These are phyloP conservation scores for Steinernema feltiae DNA, from an alignment of 1,140 invertebrate genomes.

Conservation along the genomic window DNA sequence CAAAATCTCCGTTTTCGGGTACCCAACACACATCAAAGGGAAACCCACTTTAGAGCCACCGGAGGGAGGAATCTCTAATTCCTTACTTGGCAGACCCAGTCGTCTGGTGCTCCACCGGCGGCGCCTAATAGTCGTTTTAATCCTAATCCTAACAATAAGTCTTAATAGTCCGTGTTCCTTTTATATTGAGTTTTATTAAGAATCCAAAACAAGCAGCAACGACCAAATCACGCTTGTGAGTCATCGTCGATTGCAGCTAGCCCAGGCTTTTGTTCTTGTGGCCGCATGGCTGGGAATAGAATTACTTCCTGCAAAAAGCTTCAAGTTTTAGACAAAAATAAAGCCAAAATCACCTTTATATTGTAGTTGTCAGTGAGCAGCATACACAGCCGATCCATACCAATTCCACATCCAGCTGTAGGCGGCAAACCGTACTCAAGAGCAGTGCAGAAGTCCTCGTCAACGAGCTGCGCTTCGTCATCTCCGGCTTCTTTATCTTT, in stretches of 20 bases:
- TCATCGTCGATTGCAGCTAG: not conserved
- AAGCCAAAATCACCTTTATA: conserved; percentile 69
- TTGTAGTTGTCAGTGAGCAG: conserved; percentile 96
- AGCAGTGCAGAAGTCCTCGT: conserved; percentile 94
- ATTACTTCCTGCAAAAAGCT: conserved; percentile 63
- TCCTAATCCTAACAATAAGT: no score
- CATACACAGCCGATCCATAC: conserved; percentile 92
- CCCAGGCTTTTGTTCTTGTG: conserved; percentile 26
- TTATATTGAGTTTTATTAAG: no score
- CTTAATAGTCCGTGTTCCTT: no score
- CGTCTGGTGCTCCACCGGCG: no score
- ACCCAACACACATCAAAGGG: no score
- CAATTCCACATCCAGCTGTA: conserved; percentile 94
- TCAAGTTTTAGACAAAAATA: conserved; percentile 9
- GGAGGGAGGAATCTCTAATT: no score
- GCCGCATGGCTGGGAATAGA: conserved; percentile 68
- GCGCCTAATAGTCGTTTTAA: no score
- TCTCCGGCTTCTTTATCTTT: conserved; percentile 89
- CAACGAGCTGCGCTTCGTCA: conserved; percentile 91
- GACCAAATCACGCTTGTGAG: not conserved
- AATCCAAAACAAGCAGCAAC: not conserved
- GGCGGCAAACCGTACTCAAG: conserved; percentile 97
- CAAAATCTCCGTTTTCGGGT: no score
- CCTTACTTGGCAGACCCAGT: no score
- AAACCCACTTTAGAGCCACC: no score